These are phyloP conservation scores for Drosophila busckii DNA, from an alignment of 1,140 invertebrate species.

Conservation along the genomic window DNA sequence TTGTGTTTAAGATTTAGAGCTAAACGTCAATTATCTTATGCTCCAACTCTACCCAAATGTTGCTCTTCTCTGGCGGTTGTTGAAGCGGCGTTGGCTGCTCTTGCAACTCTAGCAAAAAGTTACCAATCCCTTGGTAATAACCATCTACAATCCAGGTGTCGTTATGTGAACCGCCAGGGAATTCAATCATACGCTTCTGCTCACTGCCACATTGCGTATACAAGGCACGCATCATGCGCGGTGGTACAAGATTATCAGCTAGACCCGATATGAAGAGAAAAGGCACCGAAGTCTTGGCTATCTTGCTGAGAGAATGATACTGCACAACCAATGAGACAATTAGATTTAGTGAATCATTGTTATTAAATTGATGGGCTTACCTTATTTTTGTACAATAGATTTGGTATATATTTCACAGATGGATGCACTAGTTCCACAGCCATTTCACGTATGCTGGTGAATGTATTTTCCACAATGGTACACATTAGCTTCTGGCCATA, in stretches of 20 bases:
- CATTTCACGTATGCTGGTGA: conserved; percentile 96
- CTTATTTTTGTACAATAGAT: conserved; percentile 91
- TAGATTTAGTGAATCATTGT: too few relatives aligned
- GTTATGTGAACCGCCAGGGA: conserved; percentile 90
- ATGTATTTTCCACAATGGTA: conserved; percentile 95
- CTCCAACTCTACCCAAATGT: conserved; percentile 67
- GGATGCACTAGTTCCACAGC: conserved; percentile 86
- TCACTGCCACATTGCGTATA: conserved; percentile 85
- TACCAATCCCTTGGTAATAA: conserved; percentile 82
- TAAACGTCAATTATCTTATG: conserved; percentile 72
- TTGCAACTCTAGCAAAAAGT: conserved; percentile 80
- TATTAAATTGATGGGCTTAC: too few relatives aligned
- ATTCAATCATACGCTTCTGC: conserved; percentile 85
- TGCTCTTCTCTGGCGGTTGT: conserved; percentile 70
- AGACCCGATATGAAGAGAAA: conserved; percentile 90
- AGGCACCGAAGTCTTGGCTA: conserved; percentile 84
- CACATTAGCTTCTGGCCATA: conserved; percentile 89
- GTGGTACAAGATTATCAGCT: conserved; percentile 90
- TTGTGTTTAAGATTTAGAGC: conserved; percentile 5
- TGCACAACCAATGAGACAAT: too few relatives aligned
- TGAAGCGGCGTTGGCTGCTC: conserved; percentile 56
- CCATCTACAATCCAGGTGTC: conserved; percentile 87
- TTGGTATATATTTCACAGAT: conserved; percentile 86
- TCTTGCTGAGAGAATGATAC: conserved; percentile 81
- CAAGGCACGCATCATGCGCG: conserved; percentile 89